Evolutionary conservation across 2,113 vertebrate species (phyloP), one percentile per base, ranked within the genome.

Genomic region (Indri indri): DNA sequence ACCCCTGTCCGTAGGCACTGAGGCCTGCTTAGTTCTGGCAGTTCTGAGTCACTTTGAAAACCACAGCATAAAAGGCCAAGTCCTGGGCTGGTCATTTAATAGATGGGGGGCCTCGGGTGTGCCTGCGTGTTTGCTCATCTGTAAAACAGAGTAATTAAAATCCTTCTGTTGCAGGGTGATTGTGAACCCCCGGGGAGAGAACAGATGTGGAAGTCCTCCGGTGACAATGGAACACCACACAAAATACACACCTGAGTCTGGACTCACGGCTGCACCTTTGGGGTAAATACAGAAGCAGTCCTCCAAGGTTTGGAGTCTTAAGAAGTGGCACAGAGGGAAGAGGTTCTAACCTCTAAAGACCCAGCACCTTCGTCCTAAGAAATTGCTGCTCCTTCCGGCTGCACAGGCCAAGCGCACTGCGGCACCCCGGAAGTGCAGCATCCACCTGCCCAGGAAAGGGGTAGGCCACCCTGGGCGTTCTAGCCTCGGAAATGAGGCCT

Each of bases 191-290:
- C 17, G 5, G 22, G 12, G 27, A n/a, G 52, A 68, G 47, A 20
- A 12, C 22, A 63, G 57, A 57, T 3, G 20, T 25, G 27, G 4
- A 4, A 4, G 18, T 10, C 22, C 3, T 1, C 63, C 57, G 40
- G 50, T 17, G 40, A 63, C 18, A 37, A 52, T 3, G 23, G 3
- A 11, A 7, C 0, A 2, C 40, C 6, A 4, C 8, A 13, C 2
- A 42, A n/a, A 14, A 20, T 2, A 10, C 0, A 42, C 42, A 23
- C 45, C 42, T 0, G 30, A 52, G 47, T 11, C 0, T 3, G 3
- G 37, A 14, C 63, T 68, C 0, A 5, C 12, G 27, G 54, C 32
- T 1, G 25, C 47, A 42, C 37, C 34, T 18, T 2, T 2, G 34
- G 27, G 3, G 30, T 2, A 50, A 16, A 25, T 2, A n/a, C 0